Evolutionary conservation across 2,113 vertebrate species (phyloP), one percentile per base, ranked within the genome.

Genomic region (Gnathochromis pfefferi): DNA sequence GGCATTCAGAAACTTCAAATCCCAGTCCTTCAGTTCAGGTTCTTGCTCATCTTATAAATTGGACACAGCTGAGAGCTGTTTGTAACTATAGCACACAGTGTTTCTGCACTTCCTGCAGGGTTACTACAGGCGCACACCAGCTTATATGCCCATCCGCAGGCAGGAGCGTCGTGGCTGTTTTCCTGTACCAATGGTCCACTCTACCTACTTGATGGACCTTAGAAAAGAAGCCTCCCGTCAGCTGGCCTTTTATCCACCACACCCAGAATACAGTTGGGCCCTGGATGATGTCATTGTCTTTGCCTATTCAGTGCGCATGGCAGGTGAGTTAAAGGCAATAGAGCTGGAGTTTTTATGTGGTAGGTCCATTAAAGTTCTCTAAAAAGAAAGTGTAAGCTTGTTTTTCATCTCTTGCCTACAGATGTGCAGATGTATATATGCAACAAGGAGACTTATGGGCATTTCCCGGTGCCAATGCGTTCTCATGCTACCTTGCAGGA

Each of bases 221-320:
- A 94, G 97, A 13, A 98, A 97, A 92, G 95, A 96, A 4, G 97
- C 97, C 0, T 95, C 97, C 53, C 93, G 91, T 53, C 85, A 91
- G 55, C 94, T 98, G 80, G 96, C 96, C 2, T 98, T 98, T 93
- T 96, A 97, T 89, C 98, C 98, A 0, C 97, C 98, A 0, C 96
- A 97, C 85, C 93, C 95, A 0, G 97, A 98, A 95, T 98, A 98
- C 89, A 96, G 93, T 83, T 97, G 98, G 97, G 82, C 97, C 47
- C 96, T 98, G 16, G 98, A 98, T 6, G 98, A 98, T 89, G 98
- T 98, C 93, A 98, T 98, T 3, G 96, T 98, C 82, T 98, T 98
- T 9, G 97, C 98, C 6, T 97, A 96, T 94, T 97, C 98, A 9
- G 97, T 97, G 23, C 97, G 96, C 17, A 96, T 97, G 94, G 97